Evolutionary conservation across 2,797 vertebrate genomes (phyloP).

Genomic region (Triplophysa bombifrons): DNA sequence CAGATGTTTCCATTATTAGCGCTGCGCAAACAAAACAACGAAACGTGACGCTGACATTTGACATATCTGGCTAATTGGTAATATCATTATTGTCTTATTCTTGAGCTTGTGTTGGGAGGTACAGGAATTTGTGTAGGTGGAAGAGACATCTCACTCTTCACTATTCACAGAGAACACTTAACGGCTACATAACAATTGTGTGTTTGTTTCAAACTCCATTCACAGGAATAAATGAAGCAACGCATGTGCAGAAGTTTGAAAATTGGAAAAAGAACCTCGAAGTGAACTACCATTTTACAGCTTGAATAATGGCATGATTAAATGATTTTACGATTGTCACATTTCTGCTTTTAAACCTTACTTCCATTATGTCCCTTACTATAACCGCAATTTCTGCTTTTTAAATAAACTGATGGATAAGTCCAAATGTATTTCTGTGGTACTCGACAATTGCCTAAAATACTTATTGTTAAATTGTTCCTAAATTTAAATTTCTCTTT

Average conservation of each 20-base stretch:
- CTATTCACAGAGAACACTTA: conserved; percentile 32
- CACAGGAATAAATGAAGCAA: background rate
- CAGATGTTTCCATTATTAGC: conserved; percentile 86
- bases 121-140: conserved; percentile 40
- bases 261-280: background rate
- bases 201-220: conserved; percentile 9
- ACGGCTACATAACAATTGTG: conserved; percentile 14
- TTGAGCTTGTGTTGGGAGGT: conserved; percentile 41
- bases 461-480: background rate
- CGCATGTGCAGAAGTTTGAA: background rate
- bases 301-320: background rate
- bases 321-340: background rate
- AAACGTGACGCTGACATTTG: conserved; percentile 60
- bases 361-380: background rate
- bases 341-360: background rate
- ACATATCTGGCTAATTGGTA: conserved; percentile 58
- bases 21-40: conserved; percentile 87
- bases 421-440: background rate
- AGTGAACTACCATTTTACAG: background rate
- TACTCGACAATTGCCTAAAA: background rate
- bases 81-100: conserved; percentile 59
- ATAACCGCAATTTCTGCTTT: background rate
- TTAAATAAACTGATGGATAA: background rate
- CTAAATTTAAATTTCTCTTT: background rate
- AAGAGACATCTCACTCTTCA: conserved; percentile 43